Evolutionary conservation across 2,113 vertebrate species (phyloP).

Genomic region (Phalacrocorax carbo): DNA sequence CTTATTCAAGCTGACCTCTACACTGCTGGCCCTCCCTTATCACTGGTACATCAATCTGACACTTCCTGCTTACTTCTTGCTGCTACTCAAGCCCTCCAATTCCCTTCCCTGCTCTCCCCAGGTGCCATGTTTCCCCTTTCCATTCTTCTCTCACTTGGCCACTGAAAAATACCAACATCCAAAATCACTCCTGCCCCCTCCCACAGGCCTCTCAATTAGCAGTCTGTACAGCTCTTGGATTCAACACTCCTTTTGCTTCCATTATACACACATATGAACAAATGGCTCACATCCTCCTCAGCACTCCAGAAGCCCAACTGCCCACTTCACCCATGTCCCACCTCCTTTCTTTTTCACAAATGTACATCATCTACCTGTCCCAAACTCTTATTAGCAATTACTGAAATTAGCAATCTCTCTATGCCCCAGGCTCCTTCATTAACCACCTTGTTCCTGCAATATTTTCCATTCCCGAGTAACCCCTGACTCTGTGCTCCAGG

Average conservation of each 20-base stretch:
- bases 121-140: not conserved
- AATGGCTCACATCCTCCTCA: not conserved
- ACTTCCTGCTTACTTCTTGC: not conserved
- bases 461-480: not conserved
- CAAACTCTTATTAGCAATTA: not conserved
- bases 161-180: not conserved
- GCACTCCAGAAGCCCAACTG: not conserved
- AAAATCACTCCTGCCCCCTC: not conserved
- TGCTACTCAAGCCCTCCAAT: not conserved
- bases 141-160: not conserved
- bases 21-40: not conserved
- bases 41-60: not conserved
- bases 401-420: not conserved
- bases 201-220: not conserved
- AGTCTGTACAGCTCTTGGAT: not conserved
- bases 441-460: not conserved
- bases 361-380: not conserved
- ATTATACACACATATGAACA: not conserved
- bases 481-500: not conserved
- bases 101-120: not conserved
- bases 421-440: not conserved
- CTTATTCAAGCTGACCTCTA: not conserved
- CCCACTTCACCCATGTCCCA: not conserved
- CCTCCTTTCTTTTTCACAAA: too few relatives aligned
- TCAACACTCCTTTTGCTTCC: not conserved